Conservation (phyloP, 2,797 vertebrate genomes). For the Taeniopygia guttata region DNA sequence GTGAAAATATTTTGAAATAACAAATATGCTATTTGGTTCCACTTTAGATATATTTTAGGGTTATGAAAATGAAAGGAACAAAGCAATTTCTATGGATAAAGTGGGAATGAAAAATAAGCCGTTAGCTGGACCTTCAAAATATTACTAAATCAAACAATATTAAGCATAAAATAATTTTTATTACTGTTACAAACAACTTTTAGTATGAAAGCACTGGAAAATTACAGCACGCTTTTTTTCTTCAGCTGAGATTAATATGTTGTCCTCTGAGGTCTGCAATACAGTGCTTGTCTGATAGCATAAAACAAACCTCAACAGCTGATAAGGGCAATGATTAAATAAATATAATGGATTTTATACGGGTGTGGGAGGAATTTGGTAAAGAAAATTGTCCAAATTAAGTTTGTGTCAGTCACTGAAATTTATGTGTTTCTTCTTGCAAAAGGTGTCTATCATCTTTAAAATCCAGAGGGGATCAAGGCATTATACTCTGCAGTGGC, state of each 20-base stretch:
- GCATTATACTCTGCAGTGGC: neutral
- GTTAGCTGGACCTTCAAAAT: neutral
- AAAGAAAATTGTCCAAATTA: conserved; percentile 52
- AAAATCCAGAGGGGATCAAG: conserved; percentile 38
- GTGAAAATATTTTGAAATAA: conserved; percentile 15
- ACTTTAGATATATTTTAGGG: neutral
- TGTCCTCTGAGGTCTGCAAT: neutral
- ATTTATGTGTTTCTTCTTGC: conserved; percentile 8
- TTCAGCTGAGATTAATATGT: neutral
- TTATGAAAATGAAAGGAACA: neutral
- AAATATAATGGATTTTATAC: conserved; percentile 24
- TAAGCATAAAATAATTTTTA: conserved; percentile 34
- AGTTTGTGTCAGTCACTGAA: conserved; percentile 42
- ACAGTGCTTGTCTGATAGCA: conserved; percentile 6
- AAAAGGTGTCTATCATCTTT: conserved; percentile 26
- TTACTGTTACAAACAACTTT: neutral
- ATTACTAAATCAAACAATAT: neutral
- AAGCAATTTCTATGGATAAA: conserved; percentile 5
- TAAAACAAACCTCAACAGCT: conserved; percentile 27
- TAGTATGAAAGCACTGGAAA: conserved; percentile 10
- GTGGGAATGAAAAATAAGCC: conserved; percentile 11
- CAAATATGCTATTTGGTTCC: neutral
- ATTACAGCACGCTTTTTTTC: neutral
- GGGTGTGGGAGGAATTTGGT: conserved; percentile 14
- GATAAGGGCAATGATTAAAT: conserved; percentile 28